These are phyloP conservation scores for Agrochola litura DNA, from an alignment of 2,888 invertebrate genomes.

Conservation along the genomic window DNA sequence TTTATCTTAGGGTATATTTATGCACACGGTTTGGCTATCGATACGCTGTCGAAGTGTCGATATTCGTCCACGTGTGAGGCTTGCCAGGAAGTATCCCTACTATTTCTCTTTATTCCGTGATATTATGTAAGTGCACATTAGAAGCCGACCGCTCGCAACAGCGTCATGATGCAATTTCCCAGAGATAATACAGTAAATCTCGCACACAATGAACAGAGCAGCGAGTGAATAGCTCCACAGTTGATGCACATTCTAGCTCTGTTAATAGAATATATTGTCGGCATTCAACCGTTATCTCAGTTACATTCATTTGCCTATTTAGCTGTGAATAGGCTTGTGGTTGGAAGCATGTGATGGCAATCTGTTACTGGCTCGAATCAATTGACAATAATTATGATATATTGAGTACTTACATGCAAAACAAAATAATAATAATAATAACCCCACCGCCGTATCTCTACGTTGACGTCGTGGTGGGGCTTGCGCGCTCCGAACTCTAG, in stretches of 20 bases:
- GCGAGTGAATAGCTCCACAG: slow-evolving; percentile 27
- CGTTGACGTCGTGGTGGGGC: no score
- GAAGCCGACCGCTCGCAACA: neutral
- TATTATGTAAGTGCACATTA: neutral
- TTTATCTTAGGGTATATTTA: no score
- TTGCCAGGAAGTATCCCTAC: slow-evolving; percentile 16
- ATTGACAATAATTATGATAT: slow-evolving; percentile 19
- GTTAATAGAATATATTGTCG: slow-evolving; percentile 35
- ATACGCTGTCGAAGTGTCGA: neutral
- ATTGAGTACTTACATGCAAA: neutral
- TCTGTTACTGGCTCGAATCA: slow-evolving; percentile 9
- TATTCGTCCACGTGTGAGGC: slow-evolving; percentile 11
- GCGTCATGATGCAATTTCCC: neutral
- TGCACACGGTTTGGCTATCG: neutral
- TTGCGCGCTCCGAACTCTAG: no score
- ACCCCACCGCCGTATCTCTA: no score
- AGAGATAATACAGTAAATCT: slow-evolving; percentile 27
- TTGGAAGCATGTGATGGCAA: slow-evolving; percentile 7
- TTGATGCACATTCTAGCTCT: slow-evolving; percentile 30
- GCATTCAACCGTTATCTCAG: slow-evolving; percentile 20
- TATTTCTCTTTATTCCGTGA: neutral
- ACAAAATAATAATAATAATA: no score
- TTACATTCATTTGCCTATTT: slow-evolving; percentile 20
- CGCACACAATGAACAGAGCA: slow-evolving; percentile 43
- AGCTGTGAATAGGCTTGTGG: slow-evolving; percentile 5